Conservation (phyloP, 2,888 invertebrate species). For the Chloroclystis v-ata region DNA sequence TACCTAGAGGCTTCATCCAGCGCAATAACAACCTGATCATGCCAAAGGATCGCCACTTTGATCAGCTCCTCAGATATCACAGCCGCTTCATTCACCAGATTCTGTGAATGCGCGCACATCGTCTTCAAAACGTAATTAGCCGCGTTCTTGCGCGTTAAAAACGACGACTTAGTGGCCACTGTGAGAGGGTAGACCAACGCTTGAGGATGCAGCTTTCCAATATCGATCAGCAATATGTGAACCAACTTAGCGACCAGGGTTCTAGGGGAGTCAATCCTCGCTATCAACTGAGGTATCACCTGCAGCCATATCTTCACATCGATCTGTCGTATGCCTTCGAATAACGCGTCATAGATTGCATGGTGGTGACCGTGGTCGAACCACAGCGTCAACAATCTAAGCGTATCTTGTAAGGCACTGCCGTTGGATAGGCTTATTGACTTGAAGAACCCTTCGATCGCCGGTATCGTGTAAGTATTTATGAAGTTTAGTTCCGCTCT, state of each 20-base stretch:
- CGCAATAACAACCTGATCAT: slow-evolving; percentile 90
- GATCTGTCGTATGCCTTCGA: slow-evolving; percentile 93
- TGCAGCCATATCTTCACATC: slow-evolving; percentile 99
- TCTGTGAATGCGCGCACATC: slow-evolving; percentile 95
- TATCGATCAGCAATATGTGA: slow-evolving; percentile 95
- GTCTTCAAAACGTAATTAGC: slow-evolving; percentile 96
- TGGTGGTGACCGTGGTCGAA: slow-evolving; percentile 97
- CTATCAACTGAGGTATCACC: slow-evolving; percentile 99
- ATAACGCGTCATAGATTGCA: slow-evolving; percentile 94
- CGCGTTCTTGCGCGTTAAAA: slow-evolving; percentile 87
- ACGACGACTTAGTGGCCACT: slow-evolving; percentile 96
- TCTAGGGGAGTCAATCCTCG: slow-evolving; percentile 96
- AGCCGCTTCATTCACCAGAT: slow-evolving; percentile 95
- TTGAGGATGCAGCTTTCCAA: slow-evolving; percentile 98
- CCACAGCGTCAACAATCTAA: slow-evolving; percentile 96
- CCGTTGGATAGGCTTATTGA: slow-evolving; percentile 95
- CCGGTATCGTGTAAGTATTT: slow-evolving; percentile 87
- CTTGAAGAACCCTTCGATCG: slow-evolving; percentile 96
- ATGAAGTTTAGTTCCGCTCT: slow-evolving; percentile 55
- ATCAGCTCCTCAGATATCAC: slow-evolving; percentile 98
- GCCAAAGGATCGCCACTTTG: slow-evolving; percentile 98
- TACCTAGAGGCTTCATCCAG: slow-evolving; percentile 92
- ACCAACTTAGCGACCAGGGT: slow-evolving; percentile 93
- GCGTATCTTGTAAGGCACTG: slow-evolving; percentile 96
- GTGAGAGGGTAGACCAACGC: slow-evolving; percentile 98